These are phyloP conservation scores for Monopterus albus DNA, from an alignment of 2,113 vertebrate species.

Conservation along the genomic window DNA sequence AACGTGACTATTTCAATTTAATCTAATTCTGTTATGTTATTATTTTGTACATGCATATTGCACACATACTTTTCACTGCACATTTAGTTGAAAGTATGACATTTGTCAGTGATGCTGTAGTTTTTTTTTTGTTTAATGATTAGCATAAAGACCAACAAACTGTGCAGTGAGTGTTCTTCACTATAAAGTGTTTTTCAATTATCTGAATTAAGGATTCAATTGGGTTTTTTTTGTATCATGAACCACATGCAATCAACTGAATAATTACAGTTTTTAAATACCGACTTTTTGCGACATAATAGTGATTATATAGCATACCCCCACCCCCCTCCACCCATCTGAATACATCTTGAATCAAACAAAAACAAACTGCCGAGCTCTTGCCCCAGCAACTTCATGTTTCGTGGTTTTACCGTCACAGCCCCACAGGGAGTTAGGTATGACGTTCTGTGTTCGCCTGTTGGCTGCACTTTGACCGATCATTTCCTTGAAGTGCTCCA, in stretches of 20 bases:
- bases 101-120: no score
- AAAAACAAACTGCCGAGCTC: constrained; percentile 20
- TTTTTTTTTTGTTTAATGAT: not conserved
- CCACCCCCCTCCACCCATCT: no score
- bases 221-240: constrained; percentile 1
- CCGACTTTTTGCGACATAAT: constrained; percentile 3
- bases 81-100: no score
- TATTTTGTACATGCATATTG: no score
- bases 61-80: no score
- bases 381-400: constrained; percentile 21
- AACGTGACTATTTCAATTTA: not conserved
- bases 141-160: constrained; percentile 2
- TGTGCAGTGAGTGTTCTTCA: not conserved
- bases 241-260: constrained; percentile 12
- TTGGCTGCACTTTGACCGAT: constrained; percentile 81
- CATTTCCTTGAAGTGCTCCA: constrained; percentile 76
- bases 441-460: constrained; percentile 63
- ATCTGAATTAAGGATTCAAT: constrained; percentile 12
- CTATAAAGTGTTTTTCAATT: constrained; percentile 12
- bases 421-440: constrained; percentile 67
- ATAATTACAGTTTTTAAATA: constrained; percentile 28
- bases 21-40: not conserved
- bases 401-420: constrained; percentile 67
- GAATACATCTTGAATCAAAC: constrained; percentile 8
- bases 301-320: not conserved